Evolutionary conservation across 2,888 invertebrate genomes (phyloP), one percentile per base, ranked within the genome.

Genomic region (Drosophila prostipennis): DNA sequence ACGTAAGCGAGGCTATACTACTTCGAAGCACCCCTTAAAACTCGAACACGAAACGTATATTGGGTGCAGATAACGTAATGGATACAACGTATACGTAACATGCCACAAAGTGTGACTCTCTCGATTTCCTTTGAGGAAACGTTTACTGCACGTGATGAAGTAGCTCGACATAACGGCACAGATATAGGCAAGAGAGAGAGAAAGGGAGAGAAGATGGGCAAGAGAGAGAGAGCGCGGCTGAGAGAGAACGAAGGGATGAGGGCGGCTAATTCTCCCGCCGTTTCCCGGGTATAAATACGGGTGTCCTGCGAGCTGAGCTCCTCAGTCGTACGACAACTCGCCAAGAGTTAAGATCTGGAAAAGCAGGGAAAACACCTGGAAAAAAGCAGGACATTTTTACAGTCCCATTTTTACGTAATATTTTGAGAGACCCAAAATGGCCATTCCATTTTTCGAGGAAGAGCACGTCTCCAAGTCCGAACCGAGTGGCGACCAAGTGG

Each of bases 371-470:
- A 32, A 32, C 32, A 37, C 48, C 34, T n/a, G 42, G 37, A 39
- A 7, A 16, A 23, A 16, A 37, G 3, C 16, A 13, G 37, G 32
- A 42, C 36, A 49, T 13, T 32, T 46, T 52, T 54, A 58, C 55
- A 60, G 57, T 58, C 8, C 23, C 6, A 46, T 40, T 63, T 75
- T 68, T 54, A 70, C 70, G 73, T 77, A 79, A 73, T 42, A 16
- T 67, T 34, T 11, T 6, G 42, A 52, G 8, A n/a, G 48, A 57
- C 63, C 53, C 65, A 3, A 34, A 54, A 91, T 91, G 91, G 91
- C 91, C 16, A 90, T 91, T 71, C 91, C 91, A 26, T 91, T 91
- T 76, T 90, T 79, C 59, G 91, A 90, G 65, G 89, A 91, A 48
- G 79, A 90, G 61, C 67, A 79, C 29, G 59, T 63, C 40, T 55